Evolutionary conservation across 2,888 invertebrate genomes (phyloP), one percentile per base, ranked within the genome.

Genomic region (Tanaodytes sp.): DNA sequence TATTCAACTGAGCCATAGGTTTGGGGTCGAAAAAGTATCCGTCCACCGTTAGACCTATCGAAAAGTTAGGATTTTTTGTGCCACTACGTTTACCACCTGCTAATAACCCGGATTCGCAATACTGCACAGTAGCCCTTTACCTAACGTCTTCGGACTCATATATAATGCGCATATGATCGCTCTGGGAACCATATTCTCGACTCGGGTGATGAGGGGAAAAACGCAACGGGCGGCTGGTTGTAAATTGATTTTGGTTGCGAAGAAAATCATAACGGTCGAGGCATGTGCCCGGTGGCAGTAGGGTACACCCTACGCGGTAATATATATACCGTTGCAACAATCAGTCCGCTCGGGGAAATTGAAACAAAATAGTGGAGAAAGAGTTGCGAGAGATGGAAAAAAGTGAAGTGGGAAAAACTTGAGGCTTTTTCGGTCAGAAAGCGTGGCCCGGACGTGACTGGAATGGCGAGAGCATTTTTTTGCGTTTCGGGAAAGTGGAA

Each of bases 381-480:
- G 19, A 19, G 30, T 11, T 9, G 49, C 15, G 49, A 16, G 20
- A 9, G 33, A 12, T 20, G 27, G 51, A 57, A 27, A n/a, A 58
- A 55, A 49, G 40, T 42, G 42, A 14, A 4, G 51, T 30, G n/a
- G n/a, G 27, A 23, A 52, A 31, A 39, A 42, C 40, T 36, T 19
- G 20, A 11, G 52, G 54, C 5, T 40, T 73, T 63, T 73, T 75
- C 72, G 73, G 75, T 75, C 79, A 77, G 79, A 77, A 79, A 80
- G 80, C 80, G 78, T 79, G 80, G 75, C 77, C 52, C 59, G 55
- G 75, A 80, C 80, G 80, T 81, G 80, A 79, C 75, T 65, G 73
- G 80, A 80, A 77, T 81, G 16, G 48, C 49, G 31, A 31, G 16
- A 5, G 27, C 11, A 15, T 37, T 55, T 43, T 42, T 42, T 39